Conservation (phyloP, 2,797 vertebrate species). For the Sternarchorhynchus goeldii region DNA sequence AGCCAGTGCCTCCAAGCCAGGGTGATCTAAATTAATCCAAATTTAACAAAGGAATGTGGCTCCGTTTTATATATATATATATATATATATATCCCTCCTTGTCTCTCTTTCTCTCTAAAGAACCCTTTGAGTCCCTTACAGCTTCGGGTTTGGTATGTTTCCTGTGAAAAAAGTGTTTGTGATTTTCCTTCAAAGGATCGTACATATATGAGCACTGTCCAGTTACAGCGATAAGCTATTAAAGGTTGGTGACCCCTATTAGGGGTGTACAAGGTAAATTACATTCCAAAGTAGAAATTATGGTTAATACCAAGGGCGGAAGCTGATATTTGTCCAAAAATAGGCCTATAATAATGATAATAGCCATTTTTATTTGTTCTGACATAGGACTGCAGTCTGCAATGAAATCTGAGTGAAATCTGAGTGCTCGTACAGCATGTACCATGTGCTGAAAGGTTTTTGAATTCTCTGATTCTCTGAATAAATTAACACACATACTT, state of each 20-base stretch:
- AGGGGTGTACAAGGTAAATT: neutral
- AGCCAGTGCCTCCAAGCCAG: neutral
- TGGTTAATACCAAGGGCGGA: neutral
- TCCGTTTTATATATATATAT: neutral
- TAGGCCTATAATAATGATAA: too few relatives aligned
- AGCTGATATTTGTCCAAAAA: neutral
- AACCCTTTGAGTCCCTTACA: neutral
- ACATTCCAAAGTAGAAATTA: slow-evolving; percentile 22
- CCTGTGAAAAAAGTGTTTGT: neutral
- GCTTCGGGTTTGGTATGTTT: slow-evolving; percentile 5
- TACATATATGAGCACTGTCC: slow-evolving; percentile 13
- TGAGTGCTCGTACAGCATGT: too few relatives aligned
- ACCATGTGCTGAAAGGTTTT: too few relatives aligned
- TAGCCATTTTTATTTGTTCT: neutral
- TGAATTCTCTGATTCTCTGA: too few relatives aligned
- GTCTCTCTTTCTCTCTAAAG: neutral
- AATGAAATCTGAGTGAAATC: neutral
- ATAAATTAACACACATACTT: too few relatives aligned
- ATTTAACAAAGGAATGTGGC: neutral
- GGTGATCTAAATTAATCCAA: slow-evolving; percentile 19
- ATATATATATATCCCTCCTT: neutral
- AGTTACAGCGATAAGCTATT: slow-evolving; percentile 38
- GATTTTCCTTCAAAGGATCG: slow-evolving; percentile 12
- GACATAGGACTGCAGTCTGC: neutral
- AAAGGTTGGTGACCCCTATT: slow-evolving; percentile 29